phyloP scores from a whole-genome alignment of 2,888 invertebrate species.

The Latrodectus hesperus region DNA sequence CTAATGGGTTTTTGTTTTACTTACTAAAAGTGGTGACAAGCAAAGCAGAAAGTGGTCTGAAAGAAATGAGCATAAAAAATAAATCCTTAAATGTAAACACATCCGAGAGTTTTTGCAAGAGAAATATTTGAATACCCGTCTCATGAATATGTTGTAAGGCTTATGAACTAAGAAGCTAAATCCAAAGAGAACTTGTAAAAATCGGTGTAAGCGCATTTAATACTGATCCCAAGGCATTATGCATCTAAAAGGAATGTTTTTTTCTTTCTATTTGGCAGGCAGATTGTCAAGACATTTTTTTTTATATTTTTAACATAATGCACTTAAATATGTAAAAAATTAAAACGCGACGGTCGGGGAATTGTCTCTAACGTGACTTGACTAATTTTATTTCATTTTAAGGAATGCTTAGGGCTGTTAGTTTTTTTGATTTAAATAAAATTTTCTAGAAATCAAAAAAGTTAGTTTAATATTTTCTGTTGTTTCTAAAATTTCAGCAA shows the following conservation, averaged over 20 bases:
- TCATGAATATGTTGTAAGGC: conserved; percentile 59
- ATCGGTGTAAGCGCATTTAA: conserved; percentile 10
- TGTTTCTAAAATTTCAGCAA: too few species aligned
- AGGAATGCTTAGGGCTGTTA: too few species aligned
- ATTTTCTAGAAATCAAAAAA: too few species aligned
- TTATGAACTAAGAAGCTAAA: conserved; percentile 52
- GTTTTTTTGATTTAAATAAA: too few species aligned
- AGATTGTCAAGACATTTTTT: conserved; percentile 1
- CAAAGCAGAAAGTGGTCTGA: not conserved
- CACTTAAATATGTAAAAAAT: not conserved
- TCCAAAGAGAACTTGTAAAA: conserved; percentile 39
- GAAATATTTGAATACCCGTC: conserved; percentile 44
- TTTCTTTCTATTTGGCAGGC: not conserved
- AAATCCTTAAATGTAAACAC: conserved; percentile 5
- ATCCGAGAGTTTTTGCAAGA: conserved; percentile 16
- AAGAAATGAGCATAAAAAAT: not conserved
- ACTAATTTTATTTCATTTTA: conserved; percentile 50
- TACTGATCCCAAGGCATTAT: not conserved
- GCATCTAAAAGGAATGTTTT: conserved; percentile 15
- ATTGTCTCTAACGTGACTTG: conserved; percentile 44
- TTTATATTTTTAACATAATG: not conserved
- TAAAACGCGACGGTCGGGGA: not conserved
- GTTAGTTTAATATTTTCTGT: too few species aligned
- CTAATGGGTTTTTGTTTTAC: conserved; percentile 3
- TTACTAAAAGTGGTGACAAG: not conserved